Percentiles rank a stretch among this genome's conserved stretches.
Conservation (phyloP, 2,797 vertebrate genomes). For the Onychomys leucogaster region DNA sequence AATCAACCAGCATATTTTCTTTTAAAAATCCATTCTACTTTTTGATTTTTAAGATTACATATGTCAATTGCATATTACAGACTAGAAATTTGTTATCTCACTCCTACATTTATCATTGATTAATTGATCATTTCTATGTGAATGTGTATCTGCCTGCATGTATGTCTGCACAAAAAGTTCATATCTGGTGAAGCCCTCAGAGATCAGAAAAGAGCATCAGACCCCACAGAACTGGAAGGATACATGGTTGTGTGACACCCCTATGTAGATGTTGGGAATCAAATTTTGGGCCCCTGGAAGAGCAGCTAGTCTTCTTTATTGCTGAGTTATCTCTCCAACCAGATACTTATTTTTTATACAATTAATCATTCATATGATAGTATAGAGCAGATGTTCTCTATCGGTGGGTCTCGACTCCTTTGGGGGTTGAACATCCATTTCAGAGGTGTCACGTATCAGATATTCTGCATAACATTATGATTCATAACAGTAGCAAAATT, state of each 20-base stretch:
- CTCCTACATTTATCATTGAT: background rate
- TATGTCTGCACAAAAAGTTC: background rate
- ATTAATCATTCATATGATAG: background rate
- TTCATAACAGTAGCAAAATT: no score
- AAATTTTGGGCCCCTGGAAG: background rate
- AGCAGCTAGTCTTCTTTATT: background rate
- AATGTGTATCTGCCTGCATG: background rate
- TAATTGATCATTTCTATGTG: background rate
- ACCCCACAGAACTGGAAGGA: background rate
- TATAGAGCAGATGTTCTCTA: no score
- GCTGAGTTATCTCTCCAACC: background rate
- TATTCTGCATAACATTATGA: no score
- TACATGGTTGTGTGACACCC: background rate
- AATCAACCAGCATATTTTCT: background rate
- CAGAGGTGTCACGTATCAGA: no score
- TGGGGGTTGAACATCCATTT: no score
- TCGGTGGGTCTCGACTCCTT: no score
- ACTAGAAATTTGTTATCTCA: background rate
- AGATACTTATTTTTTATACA: slow-evolving; percentile 14
- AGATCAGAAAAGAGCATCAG: background rate
- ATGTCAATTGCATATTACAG: background rate
- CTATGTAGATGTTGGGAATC: background rate
- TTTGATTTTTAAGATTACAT: background rate
- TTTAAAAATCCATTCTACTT: background rate
- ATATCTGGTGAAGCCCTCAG: background rate